phyloP scores from a whole-genome alignment of 1,140 invertebrate genomes.

The Brachionus calyciflorus region DNA sequence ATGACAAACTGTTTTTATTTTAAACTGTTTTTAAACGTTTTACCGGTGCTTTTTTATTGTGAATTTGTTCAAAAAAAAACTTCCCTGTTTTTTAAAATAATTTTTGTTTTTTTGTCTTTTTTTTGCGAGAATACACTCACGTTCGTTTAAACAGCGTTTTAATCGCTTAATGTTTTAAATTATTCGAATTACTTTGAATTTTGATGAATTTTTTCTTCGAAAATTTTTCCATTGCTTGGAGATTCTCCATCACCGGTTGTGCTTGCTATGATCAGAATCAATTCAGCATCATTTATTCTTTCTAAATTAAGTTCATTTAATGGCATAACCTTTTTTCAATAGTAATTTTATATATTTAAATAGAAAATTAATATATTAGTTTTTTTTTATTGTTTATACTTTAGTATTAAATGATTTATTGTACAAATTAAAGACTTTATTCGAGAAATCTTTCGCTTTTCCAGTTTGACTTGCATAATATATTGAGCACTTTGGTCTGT shows the following conservation, averaged over 20 bases:
- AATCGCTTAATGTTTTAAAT: no score
- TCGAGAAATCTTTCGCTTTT: constrained; percentile 86
- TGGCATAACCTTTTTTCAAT: constrained; percentile 68
- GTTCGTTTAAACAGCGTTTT: no score
- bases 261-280: constrained; percentile 83
- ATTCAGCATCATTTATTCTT: constrained; percentile 84
- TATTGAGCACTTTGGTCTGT: constrained; percentile 86
- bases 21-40: no score
- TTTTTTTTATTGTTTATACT: constrained; percentile 62
- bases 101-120: no score
- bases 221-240: constrained; percentile 87
- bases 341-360: constrained; percentile 35
- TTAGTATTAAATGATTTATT: constrained; percentile 90
- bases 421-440: constrained; percentile 83
- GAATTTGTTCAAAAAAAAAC: no score
- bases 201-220: neutral
- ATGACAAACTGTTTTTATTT: no score
- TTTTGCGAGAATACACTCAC: no score
- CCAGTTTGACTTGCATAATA: constrained; percentile 91
- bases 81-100: no score
- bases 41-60: no score
- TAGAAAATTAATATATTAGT: constrained; percentile 28
- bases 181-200: neutral
- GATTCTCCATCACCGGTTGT: constrained; percentile 95
- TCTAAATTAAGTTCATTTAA: constrained; percentile 90